Evolutionary conservation across 2,113 vertebrate genomes (phyloP).

Genomic region (Oplegnathus fasciatus): DNA sequence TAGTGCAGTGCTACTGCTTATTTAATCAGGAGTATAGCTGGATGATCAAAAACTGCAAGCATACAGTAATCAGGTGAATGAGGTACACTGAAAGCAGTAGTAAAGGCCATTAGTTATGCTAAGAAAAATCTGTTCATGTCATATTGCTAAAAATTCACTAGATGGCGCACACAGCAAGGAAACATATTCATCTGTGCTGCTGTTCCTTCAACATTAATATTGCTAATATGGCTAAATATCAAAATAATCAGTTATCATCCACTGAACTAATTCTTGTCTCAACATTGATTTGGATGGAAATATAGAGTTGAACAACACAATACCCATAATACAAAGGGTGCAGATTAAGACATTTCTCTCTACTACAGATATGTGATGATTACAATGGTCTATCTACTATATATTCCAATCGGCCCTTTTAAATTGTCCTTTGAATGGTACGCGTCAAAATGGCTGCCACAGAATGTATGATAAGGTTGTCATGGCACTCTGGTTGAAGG

Average conservation of each 20-base stretch:
- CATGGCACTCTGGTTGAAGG: background rate
- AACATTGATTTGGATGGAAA: background rate
- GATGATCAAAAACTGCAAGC: background rate
- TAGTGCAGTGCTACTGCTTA: background rate
- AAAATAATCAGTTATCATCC: background rate
- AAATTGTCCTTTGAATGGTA: background rate
- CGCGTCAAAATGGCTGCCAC: background rate
- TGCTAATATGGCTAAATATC: background rate
- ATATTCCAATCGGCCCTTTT: background rate
- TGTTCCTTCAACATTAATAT: background rate
- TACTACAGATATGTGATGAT: background rate
- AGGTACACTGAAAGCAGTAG: background rate
- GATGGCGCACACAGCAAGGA: constrained; percentile 71
- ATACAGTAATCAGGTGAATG: background rate
- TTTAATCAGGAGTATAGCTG: background rate
- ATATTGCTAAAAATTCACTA: constrained; percentile 55
- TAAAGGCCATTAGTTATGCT: background rate
- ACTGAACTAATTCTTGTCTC: background rate
- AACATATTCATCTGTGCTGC: constrained; percentile 2
- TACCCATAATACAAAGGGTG: background rate
- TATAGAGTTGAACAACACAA: background rate
- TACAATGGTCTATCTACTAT: background rate
- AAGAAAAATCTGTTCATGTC: constrained; percentile 22
- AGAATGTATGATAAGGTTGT: constrained; percentile 4
- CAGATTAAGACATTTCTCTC: background rate